Evolutionary conservation across 2,888 invertebrate genomes (phyloP).

Genomic region (Zhuqinia jingwanae): DNA sequence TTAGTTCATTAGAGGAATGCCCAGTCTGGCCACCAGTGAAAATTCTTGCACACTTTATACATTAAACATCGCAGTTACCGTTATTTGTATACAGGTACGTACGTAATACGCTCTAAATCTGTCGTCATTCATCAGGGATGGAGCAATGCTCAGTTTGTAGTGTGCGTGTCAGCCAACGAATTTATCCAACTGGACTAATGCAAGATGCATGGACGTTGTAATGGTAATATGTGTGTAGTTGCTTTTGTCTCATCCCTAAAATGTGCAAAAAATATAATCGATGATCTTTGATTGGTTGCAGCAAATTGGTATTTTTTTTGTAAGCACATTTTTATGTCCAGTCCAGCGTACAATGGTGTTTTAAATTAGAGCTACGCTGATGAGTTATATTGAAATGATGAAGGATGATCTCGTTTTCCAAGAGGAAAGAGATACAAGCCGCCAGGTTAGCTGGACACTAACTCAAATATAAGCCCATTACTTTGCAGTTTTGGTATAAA

Average conservation of each 20-base stretch:
- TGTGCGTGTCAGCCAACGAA: no score
- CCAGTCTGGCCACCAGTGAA: neutral
- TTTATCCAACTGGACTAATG: no score
- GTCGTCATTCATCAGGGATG: no score
- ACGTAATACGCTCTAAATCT: neutral
- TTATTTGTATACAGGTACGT: no score
- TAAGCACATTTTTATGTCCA: no score
- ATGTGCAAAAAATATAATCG: no score
- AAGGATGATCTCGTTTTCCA: neutral
- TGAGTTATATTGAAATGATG: neutral
- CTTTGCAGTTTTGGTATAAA: slow-evolving; percentile 52
- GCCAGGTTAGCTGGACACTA: slow-evolving; percentile 19
- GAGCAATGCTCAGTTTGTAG: no score
- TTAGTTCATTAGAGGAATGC: slow-evolving; percentile 34
- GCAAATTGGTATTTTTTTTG: no score
- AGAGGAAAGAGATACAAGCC: neutral
- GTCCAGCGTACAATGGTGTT: neutral
- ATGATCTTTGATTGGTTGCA: neutral
- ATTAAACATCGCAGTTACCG: neutral
- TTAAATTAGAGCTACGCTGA: slow-evolving; percentile 13
- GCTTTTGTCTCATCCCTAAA: no score
- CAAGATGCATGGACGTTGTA: no score
- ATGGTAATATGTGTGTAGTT: no score
- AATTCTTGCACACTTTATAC: neutral
- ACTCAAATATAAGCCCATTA: neutral